Evolutionary conservation across 2,113 vertebrate genomes (phyloP).

Genomic region (Amblyopsis rosae): DNA sequence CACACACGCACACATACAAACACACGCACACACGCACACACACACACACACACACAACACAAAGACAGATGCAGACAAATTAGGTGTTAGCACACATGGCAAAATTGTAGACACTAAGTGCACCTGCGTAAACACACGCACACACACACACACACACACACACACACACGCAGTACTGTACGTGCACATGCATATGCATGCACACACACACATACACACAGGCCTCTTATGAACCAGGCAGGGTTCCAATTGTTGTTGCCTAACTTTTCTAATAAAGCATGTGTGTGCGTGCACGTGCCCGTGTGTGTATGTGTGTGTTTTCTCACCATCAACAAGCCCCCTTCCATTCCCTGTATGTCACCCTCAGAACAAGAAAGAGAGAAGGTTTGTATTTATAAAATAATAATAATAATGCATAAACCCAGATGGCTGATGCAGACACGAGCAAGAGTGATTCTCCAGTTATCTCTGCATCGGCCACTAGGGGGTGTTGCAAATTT

Average conservation of each 20-base stretch:
- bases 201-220: conserved; percentile 5
- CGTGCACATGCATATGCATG: background rate
- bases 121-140: background rate
- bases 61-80: background rate
- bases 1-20: background rate
- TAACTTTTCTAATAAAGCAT: background rate
- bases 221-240: background rate
- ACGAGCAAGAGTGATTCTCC: background rate
- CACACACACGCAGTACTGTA: background rate
- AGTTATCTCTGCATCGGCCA: conserved; percentile 27
- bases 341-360: background rate
- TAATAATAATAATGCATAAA: background rate
- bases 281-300: background rate
- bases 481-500: conserved; percentile 34
- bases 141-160: conserved; percentile 4
- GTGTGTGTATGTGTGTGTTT: background rate
- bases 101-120: background rate
- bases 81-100: background rate
- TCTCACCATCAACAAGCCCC: background rate
- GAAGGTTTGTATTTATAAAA: background rate
- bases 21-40: background rate
- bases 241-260: background rate
- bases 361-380: background rate
- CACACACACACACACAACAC: background rate
- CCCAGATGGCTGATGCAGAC: background rate